phyloP scores from a whole-genome alignment of 2,113 vertebrate genomes.

The Stigmatopora nigra region DNA sequence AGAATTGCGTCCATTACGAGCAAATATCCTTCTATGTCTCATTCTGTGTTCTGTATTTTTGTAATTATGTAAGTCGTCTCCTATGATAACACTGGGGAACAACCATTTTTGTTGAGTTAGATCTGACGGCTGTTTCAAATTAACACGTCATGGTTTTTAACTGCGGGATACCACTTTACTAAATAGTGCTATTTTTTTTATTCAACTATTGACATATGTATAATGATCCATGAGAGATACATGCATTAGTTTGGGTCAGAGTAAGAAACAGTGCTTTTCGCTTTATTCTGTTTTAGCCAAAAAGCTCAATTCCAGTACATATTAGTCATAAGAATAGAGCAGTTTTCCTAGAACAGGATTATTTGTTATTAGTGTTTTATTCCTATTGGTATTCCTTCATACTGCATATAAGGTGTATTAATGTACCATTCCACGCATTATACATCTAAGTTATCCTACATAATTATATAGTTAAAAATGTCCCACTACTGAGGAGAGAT shows the following conservation, averaged over 20 bases:
- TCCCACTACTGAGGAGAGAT: neutral
- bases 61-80: conserved; percentile 50
- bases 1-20: conserved; percentile 51
- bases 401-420: conserved; percentile 35
- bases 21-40: conserved; percentile 36
- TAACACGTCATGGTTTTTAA: too few species aligned
- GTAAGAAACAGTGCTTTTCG: too few species aligned
- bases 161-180: too few species aligned
- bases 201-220: too few species aligned
- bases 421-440: conserved; percentile 37
- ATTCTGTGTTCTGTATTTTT: conserved; percentile 46
- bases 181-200: too few species aligned
- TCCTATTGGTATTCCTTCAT: conserved; percentile 45
- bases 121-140: too few species aligned
- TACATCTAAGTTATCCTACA: conserved; percentile 31
- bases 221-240: too few species aligned
- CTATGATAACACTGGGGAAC: conserved; percentile 26
- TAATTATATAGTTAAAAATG: conserved; percentile 29
- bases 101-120: too few species aligned
- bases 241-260: too few species aligned
- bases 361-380: conserved; percentile 50
- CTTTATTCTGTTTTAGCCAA: conserved; percentile 15
- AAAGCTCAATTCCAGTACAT: conserved; percentile 58
- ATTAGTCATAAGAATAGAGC: conserved; percentile 55
- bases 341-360: conserved; percentile 34